A percentile compares a stretch with the other conserved stretches of the same genome.
These are phyloP conservation scores for Cygnus buccinator DNA, from an alignment of 2,113 vertebrate species.

Conservation along the genomic window DNA sequence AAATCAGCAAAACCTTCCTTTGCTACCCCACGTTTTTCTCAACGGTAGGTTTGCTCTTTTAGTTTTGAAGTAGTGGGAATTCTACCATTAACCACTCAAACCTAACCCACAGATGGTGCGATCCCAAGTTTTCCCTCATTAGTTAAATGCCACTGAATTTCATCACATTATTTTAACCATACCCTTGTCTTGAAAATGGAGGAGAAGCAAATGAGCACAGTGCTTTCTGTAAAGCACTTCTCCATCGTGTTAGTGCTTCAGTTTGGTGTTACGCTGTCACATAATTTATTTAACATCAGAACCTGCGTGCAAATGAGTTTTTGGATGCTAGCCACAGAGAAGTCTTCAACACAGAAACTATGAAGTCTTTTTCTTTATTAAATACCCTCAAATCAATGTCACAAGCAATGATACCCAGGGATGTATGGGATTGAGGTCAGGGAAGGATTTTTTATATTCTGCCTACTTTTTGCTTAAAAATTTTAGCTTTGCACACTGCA, in stretches of 20 bases:
- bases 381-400: slow-evolving; percentile 17
- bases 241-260: not conserved
- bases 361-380: not conserved
- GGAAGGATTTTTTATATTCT: not conserved
- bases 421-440: not conserved
- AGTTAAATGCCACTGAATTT: not conserved
- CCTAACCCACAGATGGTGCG: accelerated
- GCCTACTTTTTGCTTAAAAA: not conserved
- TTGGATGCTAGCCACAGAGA: slow-evolving; percentile 6
- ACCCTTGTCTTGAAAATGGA: not conserved
- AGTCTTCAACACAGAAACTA: not conserved
- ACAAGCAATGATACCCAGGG: not conserved
- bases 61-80: not conserved
- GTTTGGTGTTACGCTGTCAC: not conserved
- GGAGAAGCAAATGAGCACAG: not conserved
- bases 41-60: not conserved
- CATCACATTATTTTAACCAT: not conserved
- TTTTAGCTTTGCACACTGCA: not conserved
- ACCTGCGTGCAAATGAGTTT: not conserved
- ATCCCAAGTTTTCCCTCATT: not conserved
- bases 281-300: not conserved
- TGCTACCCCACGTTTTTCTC: not conserved
- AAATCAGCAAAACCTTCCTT: not conserved
- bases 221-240: not conserved
- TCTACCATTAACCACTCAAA: not conserved